Conservation (phyloP, 2,797 vertebrate species). For the Takifugu ocellatus region DNA sequence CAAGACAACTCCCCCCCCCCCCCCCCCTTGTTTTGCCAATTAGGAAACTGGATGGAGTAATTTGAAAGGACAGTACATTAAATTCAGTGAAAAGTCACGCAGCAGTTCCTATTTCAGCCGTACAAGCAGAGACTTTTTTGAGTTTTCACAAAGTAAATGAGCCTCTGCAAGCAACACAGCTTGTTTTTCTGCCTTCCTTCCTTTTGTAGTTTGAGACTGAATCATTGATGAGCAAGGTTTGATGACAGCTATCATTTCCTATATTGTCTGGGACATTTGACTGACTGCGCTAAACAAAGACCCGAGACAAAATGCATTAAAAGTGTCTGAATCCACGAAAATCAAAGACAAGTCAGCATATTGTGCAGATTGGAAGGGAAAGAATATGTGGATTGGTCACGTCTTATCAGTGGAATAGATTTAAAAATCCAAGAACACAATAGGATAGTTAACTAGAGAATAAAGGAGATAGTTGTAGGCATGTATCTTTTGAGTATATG, state of each 20-base stretch:
- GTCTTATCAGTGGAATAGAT: slow-evolving; percentile 58
- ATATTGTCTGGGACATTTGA: slow-evolving; percentile 37
- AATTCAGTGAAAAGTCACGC: slow-evolving; percentile 1
- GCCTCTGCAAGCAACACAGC: slow-evolving; percentile 9
- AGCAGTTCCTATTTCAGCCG: slow-evolving; percentile 9
- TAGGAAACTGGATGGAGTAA: slow-evolving; percentile 2
- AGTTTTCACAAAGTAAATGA: slow-evolving; percentile 16
- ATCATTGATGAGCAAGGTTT: slow-evolving; percentile 34
- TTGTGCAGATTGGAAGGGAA: slow-evolving; percentile 38
- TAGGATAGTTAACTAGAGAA: slow-evolving; percentile 61
- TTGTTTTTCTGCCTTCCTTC: slow-evolving; percentile 25
- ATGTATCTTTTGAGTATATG: slow-evolving; percentile 57
- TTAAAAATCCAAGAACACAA: slow-evolving; percentile 68
- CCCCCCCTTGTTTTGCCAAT: neutral
- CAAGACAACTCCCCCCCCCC: neutral
- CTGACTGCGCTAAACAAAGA: slow-evolving; percentile 39
- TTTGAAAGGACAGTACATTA: slow-evolving; percentile 8
- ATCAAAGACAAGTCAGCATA: slow-evolving; percentile 57
- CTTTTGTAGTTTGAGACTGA: slow-evolving; percentile 36
- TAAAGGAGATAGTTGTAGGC: slow-evolving; percentile 55
- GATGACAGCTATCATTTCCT: slow-evolving; percentile 45
- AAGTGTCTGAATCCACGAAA: slow-evolving; percentile 40
- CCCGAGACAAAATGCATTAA: slow-evolving; percentile 16
- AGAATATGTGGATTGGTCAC: slow-evolving; percentile 46
- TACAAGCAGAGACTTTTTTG: slow-evolving; percentile 3